These are phyloP conservation scores for Oncorhynchus clarkii DNA, from an alignment of 2,113 vertebrate species.

Conservation along the genomic window DNA sequence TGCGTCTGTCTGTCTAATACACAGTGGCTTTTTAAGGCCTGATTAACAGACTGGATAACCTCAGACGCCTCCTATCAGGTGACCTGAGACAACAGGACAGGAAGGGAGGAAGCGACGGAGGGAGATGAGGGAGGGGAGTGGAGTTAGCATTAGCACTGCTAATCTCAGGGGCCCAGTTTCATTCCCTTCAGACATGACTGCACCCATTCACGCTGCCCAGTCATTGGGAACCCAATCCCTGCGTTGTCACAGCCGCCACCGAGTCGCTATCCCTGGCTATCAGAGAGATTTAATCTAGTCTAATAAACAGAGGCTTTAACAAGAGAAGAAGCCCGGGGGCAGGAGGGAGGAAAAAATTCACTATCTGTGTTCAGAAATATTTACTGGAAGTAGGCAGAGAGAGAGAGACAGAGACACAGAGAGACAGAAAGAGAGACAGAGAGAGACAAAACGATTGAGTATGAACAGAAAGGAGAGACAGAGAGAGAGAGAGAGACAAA, in stretches of 20 bases:
- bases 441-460: neutral
- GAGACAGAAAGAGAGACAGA: too few relatives aligned
- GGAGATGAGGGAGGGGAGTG: constrained; percentile 43
- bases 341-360: constrained; percentile 14
- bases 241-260: constrained; percentile 42
- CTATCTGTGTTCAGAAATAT: constrained; percentile 43
- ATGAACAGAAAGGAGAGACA: neutral
- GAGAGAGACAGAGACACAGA: neutral
- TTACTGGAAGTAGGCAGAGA: constrained; percentile 18
- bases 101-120: constrained; percentile 44
- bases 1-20: constrained; percentile 56
- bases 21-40: constrained; percentile 73
- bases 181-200: constrained; percentile 76
- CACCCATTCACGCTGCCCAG: constrained; percentile 71
- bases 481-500: too few relatives aligned
- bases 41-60: constrained; percentile 67
- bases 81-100: constrained; percentile 74
- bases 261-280: constrained; percentile 46
- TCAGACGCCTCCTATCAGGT: constrained; percentile 68
- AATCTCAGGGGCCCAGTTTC: constrained; percentile 61
- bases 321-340: constrained; percentile 41
- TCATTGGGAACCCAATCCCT: constrained; percentile 77
- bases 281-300: constrained; percentile 63
- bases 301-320: constrained; percentile 69
- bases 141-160: constrained; percentile 61